Evolutionary conservation across 2,888 invertebrate genomes (phyloP), one percentile per base, ranked within the genome.

Genomic region (Torymus texanus): DNA sequence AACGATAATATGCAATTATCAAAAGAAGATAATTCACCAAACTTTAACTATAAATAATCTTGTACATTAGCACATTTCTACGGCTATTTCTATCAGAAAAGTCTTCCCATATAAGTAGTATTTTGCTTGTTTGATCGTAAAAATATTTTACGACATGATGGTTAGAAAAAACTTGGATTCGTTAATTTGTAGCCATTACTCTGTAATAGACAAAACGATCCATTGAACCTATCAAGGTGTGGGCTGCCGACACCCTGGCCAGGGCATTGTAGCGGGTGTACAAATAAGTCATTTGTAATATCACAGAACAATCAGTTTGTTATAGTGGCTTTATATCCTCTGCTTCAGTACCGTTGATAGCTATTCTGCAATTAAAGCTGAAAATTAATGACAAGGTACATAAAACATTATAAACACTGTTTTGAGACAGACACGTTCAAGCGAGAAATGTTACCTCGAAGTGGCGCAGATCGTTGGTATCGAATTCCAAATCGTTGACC

Each of bases 401-500:
- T 67, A 55, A 67, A 8, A 41, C 41, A 41, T 41, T 8, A 41
- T 0, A 1, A 41, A 41, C 41, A 41, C 41, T 41, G 41, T 8
- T 41, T 41, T 41, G 41, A 1, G 41, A 41, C 41, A 8, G 8
- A 41, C 41, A 41, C 41, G 8, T 41, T 41, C 41, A 41, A 41
- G 41, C 41, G 41, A 41, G 41, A 41, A 41, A 41, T 41, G 41
- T 90, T 87, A 91, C 91, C 88, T 91, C 90, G 84, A 91, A 91
- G 82, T 91, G 88, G 73, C 87, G 89, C 81, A 91, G 86, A 82
- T 91, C 91, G 76, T 88, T 89, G 13, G 88, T 87, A 75, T 91
- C 90, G 63, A 91, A 90, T 79, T 90, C 91, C 74, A 90, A 88
- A 77, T 91, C 91, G 74, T 91, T 91, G 41, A 91, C 90, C 11